Base-by-base conservation (phyloP, 2,797 vertebrate species). In the Fundulus diaphanus region DNA sequence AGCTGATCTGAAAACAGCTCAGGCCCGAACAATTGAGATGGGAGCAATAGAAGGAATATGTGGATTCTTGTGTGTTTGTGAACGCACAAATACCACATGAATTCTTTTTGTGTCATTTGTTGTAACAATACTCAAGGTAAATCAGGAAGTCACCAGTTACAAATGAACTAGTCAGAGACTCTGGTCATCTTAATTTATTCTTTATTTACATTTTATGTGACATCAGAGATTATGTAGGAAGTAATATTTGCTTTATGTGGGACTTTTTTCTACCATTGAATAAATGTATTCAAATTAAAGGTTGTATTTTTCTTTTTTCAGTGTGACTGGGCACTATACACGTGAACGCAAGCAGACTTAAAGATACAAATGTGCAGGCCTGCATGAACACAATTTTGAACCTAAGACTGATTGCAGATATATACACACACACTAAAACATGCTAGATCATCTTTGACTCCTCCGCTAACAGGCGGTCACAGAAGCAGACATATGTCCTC, bases 401-500 rank as follows among this genome's bases (percentile, higher is more conserved):
- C 5, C 33, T 37, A 49, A 68, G 0, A 2, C 11, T 59, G 0
- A 9, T 2, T 40, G 61, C 67, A 67, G 51, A 77, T 79, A 65
- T 44, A 27, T 76, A 35, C 31, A 68, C 22, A 75, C 35, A 63
- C 46, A 51, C 18, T 56, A 40, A 9, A 66, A 78, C 68, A 57
- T 71, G 77, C 78, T 65, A 56, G 73, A 68, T 88, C 70, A 49
- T 80, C 46, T 52, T 68, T 59, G 72, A 72, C 56, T 70, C n/a
- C 72, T 40, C 70, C 78, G 80, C 63, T 79, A 87, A 85, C 85
- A 89, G 74, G 82, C 86, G 5, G 79, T 82, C 74, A 74, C 84
- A 85, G 73, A 83, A 82, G 78, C 49, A 52, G 87, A 91, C 91
- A 93, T 92, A 93, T 93, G 92, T 90, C 80, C 80, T 90, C 90